A percentile compares a stretch with the other conserved stretches of the same genome.
Evolutionary conservation across 2,797 vertebrate genomes (phyloP).

Genomic region (Phataginus tetradactyla): DNA sequence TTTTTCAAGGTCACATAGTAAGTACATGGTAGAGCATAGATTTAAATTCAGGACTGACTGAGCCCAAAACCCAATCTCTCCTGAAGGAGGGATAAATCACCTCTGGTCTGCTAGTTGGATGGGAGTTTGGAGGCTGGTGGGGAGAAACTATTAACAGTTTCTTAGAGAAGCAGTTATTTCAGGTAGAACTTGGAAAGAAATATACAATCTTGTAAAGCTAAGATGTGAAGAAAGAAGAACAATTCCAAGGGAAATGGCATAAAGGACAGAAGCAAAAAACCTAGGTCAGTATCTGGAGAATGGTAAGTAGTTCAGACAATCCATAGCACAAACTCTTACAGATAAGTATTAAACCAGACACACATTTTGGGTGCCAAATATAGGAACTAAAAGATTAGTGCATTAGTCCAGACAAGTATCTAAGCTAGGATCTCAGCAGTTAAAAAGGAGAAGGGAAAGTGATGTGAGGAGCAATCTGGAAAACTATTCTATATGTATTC

Average conservation of each 20-base stretch:
- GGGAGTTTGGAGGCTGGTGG: background rate
- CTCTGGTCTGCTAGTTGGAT: background rate
- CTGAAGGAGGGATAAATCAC: background rate
- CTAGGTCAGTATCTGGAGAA: background rate
- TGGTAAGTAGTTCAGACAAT: background rate
- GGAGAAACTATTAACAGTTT: background rate
- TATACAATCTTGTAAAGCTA: background rate
- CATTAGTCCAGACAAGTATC: background rate
- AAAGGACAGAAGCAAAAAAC: constrained; percentile 20
- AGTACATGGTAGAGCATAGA: background rate
- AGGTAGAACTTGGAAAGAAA: background rate
- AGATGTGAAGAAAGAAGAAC: background rate
- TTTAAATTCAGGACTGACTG: constrained; percentile 22
- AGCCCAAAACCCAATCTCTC: constrained; percentile 23
- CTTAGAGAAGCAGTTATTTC: background rate
- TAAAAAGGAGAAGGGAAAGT: background rate
- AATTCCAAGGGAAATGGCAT: background rate
- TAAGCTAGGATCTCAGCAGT: background rate
- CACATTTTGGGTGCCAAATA: background rate
- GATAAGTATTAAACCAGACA: background rate
- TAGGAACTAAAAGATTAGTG: background rate
- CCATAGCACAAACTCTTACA: background rate
- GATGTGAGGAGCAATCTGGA: background rate
- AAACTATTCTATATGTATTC: background rate
- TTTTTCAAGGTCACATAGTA: background rate